Conservation (phyloP, 1,140 invertebrate species). For the Cherax destructor region DNA sequence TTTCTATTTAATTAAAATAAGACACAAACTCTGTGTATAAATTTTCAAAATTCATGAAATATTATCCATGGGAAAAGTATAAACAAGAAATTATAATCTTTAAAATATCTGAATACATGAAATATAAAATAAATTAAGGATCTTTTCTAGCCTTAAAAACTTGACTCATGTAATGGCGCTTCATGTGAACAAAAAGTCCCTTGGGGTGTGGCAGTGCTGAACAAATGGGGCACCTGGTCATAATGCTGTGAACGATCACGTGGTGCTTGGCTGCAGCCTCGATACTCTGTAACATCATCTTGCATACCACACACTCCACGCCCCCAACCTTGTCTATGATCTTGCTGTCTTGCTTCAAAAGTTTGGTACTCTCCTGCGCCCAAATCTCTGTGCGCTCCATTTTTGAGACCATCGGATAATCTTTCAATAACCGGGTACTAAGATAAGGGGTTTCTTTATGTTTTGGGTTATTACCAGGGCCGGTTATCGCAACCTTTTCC, state of each 20-base stretch:
- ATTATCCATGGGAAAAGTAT: too few relatives aligned
- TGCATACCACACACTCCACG: background rate
- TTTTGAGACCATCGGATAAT: background rate
- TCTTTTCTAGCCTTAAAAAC: too few relatives aligned
- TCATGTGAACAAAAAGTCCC: background rate
- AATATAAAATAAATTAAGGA: too few relatives aligned
- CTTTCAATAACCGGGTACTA: background rate
- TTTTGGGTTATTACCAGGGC: too few relatives aligned
- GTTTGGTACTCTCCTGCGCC: background rate
- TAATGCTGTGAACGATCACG: background rate
- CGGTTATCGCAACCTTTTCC: too few relatives aligned
- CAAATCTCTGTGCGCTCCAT: background rate
- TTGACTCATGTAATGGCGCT: background rate
- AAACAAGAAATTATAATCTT: too few relatives aligned
- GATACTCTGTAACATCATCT: background rate
- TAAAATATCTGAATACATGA: too few relatives aligned
- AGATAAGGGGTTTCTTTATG: background rate
- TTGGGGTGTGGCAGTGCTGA: background rate
- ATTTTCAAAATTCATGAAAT: too few relatives aligned
- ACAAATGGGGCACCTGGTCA: background rate
- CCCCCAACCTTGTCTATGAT: too few relatives aligned
- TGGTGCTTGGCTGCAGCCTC: background rate
- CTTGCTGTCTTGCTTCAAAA: background rate
- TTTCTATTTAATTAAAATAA: too few relatives aligned
- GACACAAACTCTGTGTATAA: too few relatives aligned